phyloP scores from a whole-genome alignment of 2,888 invertebrate genomes.

The Agrochola litura region DNA sequence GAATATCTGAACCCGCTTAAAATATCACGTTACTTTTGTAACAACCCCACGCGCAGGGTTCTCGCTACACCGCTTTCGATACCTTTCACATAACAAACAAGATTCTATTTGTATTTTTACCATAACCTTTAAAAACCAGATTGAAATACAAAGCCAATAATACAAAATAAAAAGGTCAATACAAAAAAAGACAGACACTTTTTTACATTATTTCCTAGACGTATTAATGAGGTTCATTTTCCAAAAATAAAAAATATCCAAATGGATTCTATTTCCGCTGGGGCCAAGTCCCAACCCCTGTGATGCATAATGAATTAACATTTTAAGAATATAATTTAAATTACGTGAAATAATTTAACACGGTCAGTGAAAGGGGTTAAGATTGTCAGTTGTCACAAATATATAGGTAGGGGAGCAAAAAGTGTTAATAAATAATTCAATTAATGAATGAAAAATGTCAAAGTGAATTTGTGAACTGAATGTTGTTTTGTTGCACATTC shows the following conservation, averaged over 20 bases:
- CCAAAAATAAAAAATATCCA: constrained; percentile 61
- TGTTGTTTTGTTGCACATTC: constrained; percentile 18
- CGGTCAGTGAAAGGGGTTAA: constrained; percentile 84
- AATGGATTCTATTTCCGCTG: constrained; percentile 72
- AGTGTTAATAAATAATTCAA: constrained; percentile 73
- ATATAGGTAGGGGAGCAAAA: constrained; percentile 75
- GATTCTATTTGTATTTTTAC: constrained; percentile 48
- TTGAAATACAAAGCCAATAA: constrained; percentile 47
- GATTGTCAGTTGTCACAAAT: constrained; percentile 85
- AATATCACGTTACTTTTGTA: constrained; percentile 40
- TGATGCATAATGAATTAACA: constrained; percentile 81
- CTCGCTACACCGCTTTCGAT: neutral
- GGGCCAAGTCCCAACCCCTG: constrained; percentile 71
- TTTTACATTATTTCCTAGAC: constrained; percentile 56
- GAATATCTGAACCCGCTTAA: constrained; percentile 11
- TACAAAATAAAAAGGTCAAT: constrained; percentile 48
- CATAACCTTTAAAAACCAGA: constrained; percentile 47
- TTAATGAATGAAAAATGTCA: constrained; percentile 62
- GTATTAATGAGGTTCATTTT: constrained; percentile 48
- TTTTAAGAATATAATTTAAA: constrained; percentile 85
- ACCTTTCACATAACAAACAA: constrained; percentile 13
- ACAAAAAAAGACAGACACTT: constrained; percentile 46
- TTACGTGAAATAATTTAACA: constrained; percentile 81
- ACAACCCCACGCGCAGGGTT: neutral
- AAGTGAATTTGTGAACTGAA: constrained; percentile 3